Conservation (phyloP, 35 echinoderm and acorn worm species). For the Ophioderma brevispina region DNA sequence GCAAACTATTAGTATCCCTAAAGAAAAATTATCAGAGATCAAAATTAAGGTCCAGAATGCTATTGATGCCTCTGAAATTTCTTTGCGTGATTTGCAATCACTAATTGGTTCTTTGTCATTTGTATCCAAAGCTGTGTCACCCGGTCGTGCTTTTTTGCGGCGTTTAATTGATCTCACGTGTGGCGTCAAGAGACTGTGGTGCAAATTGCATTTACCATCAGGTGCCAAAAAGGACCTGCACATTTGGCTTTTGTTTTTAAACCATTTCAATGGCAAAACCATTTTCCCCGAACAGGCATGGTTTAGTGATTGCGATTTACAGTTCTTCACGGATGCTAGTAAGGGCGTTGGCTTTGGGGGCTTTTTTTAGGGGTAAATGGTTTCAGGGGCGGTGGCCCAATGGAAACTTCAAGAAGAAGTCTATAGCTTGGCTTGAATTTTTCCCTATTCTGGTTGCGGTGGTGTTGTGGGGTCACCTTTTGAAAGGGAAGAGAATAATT, state of each 20-base stretch:
- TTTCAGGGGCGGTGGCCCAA: conserved; percentile 27
- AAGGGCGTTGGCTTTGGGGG: conserved; percentile 29
- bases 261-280: not conserved
- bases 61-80: too few species aligned
- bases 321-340: conserved; percentile 6
- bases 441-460: conserved; percentile 22
- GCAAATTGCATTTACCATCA: not conserved
- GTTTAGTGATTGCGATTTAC: not conserved
- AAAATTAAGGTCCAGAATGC: too few species aligned
- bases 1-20: too few species aligned
- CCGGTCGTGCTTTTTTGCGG: conserved; percentile 18
- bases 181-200: not conserved
- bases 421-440: conserved; percentile 30
- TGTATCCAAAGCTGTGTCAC: conserved; percentile 21
- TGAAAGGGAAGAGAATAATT: not conserved
- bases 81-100: too few species aligned
- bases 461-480: not conserved
- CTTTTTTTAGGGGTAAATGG: too few species aligned
- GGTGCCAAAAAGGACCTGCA: conserved; percentile 17
- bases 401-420: not conserved
- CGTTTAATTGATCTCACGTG: conserved; percentile 28
- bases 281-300: conserved; percentile 5
- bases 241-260: conserved; percentile 12
- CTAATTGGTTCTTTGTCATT: too few species aligned
- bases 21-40: too few species aligned